A percentile compares a stretch with the other conserved stretches of the same genome.
These are phyloP conservation scores for Zygogramma bicolorata DNA, from an alignment of 2,888 invertebrate species.

Conservation along the genomic window DNA sequence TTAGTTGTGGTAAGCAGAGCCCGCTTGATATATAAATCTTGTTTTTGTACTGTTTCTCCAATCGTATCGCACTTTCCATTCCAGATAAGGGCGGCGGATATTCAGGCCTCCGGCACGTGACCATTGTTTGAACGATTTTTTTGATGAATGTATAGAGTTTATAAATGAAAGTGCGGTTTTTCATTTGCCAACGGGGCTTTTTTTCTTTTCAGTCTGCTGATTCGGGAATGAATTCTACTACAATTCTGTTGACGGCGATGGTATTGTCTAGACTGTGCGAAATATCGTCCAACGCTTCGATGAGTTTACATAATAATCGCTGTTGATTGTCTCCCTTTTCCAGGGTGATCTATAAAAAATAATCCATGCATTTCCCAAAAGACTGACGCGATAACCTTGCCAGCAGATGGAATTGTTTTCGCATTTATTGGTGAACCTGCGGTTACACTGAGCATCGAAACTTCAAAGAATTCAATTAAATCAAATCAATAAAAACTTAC, in stretches of 20 bases:
- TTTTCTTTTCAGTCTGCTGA: neutral
- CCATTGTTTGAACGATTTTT: neutral
- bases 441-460: no score
- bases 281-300: no score
- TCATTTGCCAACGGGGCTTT: neutral
- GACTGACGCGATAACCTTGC: no score
- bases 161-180: neutral
- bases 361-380: no score
- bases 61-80: slow-evolving; percentile 2
- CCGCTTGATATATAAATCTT: neutral
- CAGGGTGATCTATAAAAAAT: no score
- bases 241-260: neutral
- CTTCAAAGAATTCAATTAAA: no score
- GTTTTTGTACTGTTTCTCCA: neutral
- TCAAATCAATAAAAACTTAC: no score
- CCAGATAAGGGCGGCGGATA: neutral
- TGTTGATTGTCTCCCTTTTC: no score
- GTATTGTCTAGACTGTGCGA: neutral
- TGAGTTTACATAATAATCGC: neutral
- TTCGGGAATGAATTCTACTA: neutral
- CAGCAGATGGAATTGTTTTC: no score
- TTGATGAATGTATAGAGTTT: neutral
- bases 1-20: neutral
- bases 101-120: neutral
- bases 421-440: no score